These are phyloP conservation scores for Ormyrus rosae DNA, from an alignment of 2,888 invertebrate species.

Conservation along the genomic window DNA sequence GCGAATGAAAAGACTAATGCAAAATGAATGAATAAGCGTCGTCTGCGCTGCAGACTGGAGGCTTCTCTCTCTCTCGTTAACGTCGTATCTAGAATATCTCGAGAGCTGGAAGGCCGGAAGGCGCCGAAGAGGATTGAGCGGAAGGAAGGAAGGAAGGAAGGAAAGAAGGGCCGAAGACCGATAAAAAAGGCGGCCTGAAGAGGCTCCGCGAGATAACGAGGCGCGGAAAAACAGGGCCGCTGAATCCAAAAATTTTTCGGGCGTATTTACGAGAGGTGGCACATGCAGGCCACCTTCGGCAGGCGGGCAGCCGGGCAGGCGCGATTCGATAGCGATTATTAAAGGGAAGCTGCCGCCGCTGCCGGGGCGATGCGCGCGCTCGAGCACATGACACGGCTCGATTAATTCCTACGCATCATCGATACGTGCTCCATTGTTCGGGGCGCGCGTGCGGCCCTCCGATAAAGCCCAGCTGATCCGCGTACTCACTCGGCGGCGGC, in stretches of 20 bases:
- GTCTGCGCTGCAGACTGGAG: neutral
- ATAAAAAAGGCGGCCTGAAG: constrained; percentile 16
- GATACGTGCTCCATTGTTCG: constrained; percentile 31
- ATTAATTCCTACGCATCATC: constrained; percentile 53
- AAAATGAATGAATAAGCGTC: constrained; percentile 51
- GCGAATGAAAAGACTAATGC: constrained; percentile 46
- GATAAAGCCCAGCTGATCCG: constrained; percentile 59
- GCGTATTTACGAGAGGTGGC: neutral
- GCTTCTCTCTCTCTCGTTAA: constrained; percentile 47
- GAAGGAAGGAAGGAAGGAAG: constrained; percentile 42
- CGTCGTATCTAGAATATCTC: constrained; percentile 47
- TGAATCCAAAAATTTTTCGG: no score
- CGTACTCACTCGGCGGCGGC: constrained; percentile 31
- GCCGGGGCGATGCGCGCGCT: constrained; percentile 17
- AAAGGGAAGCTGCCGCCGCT: constrained; percentile 59
- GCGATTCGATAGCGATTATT: constrained; percentile 57
- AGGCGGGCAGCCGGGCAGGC: constrained; percentile 23
- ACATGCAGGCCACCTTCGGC: constrained; percentile 31
- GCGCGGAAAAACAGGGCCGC: no score
- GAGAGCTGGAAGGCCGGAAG: constrained; percentile 45
- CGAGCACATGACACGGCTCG: constrained; percentile 41
- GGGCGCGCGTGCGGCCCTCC: constrained; percentile 49
- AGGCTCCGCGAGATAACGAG: neutral
- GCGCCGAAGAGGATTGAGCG: constrained; percentile 47
- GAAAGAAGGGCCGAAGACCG: constrained; percentile 31